phyloP scores from a whole-genome alignment of 2,113 vertebrate genomes.

The Pseudorectes ferrugineus region DNA sequence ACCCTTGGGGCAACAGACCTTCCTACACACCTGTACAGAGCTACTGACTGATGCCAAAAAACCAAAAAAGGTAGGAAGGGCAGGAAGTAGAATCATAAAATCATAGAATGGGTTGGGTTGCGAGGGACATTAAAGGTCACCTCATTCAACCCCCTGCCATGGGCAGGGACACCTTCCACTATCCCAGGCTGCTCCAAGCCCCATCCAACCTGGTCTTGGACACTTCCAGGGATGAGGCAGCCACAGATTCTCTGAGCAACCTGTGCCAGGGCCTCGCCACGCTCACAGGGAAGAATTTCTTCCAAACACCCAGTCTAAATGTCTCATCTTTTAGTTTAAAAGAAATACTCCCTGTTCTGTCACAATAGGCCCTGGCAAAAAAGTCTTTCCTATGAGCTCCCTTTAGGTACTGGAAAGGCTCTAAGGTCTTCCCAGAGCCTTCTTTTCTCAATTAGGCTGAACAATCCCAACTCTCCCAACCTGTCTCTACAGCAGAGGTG shows the following conservation, averaged over 20 bases:
- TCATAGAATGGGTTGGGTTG: background rate
- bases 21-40: background rate
- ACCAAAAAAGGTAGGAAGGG: background rate
- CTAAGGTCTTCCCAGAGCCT: background rate
- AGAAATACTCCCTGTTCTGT: background rate
- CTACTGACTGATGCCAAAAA: background rate
- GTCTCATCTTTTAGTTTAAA: background rate
- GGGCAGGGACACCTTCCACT: background rate
- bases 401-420: background rate
- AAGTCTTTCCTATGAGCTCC: background rate
- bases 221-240: background rate
- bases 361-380: background rate
- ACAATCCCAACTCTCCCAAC: background rate
- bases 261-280: rapidly evolving
- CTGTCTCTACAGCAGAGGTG: background rate
- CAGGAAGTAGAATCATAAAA: background rate
- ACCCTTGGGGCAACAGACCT: background rate
- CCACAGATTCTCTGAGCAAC: background rate
- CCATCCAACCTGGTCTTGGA: rapidly evolving
- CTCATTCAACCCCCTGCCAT: background rate
- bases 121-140: background rate
- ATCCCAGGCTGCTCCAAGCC: background rate
- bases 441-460: background rate
- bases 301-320: background rate
- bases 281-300: background rate